Percentiles rank a stretch among this genome's conserved stretches.
Conservation (phyloP, 2,797 vertebrate species). For the Lithobates sylvaticus region DNA sequence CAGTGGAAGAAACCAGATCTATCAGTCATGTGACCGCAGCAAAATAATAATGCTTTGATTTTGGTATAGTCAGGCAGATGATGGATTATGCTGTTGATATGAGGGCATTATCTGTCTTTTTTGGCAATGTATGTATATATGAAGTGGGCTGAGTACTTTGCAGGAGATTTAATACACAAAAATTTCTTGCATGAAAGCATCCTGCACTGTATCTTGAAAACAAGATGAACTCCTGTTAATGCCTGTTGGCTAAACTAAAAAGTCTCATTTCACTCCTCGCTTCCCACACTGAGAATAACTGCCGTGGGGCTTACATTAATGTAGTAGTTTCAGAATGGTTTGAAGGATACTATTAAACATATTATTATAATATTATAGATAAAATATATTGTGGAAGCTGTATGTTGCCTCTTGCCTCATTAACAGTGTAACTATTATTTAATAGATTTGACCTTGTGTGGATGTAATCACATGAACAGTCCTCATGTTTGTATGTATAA, state of each 20-base stretch:
- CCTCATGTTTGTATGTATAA: neutral
- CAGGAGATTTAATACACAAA: neutral
- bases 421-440: conserved; percentile 8
- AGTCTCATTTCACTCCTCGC: conserved; percentile 15
- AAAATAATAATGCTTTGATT: no score
- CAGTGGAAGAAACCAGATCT: no score
- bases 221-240: neutral
- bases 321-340: conserved; percentile 16
- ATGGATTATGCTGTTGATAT: no score
- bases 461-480: neutral
- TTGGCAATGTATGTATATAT: neutral
- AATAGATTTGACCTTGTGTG: neutral
- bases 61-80: no score
- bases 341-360: conserved; percentile 19
- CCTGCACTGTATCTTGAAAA: conserved; percentile 24
- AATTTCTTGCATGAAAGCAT: neutral
- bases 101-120: no score
- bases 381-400: neutral
- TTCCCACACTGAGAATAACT: conserved; percentile 4
- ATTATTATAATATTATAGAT: conserved; percentile 18
- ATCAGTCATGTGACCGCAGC: no score
- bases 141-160: neutral
- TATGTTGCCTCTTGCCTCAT: neutral
- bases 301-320: conserved; percentile 20
- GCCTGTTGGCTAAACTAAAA: conserved; percentile 14